phyloP scores from a whole-genome alignment of 1,140 invertebrate genomes.

The Bombus picipes region DNA sequence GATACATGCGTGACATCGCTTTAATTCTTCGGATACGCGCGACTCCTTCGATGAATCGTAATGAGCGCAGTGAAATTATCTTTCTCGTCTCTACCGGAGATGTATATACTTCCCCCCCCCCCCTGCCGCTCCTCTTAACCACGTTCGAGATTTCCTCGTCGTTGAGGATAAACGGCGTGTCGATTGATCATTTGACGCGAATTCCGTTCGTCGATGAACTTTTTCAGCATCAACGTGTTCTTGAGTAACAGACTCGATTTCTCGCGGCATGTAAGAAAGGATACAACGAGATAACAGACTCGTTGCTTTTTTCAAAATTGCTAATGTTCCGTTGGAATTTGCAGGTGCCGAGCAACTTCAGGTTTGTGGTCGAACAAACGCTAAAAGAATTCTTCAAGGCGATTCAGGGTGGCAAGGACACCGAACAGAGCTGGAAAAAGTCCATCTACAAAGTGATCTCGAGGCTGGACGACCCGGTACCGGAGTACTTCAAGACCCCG shows the following conservation, averaged over 20 bases:
- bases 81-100: constrained; percentile 5
- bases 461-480: constrained; percentile 98
- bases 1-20: constrained; percentile 44
- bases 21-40: constrained; percentile 42
- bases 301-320: neutral
- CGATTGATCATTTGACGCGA: constrained; percentile 2
- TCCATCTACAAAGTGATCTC: constrained; percentile 99
- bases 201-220: neutral
- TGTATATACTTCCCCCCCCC: too few species aligned
- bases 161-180: neutral
- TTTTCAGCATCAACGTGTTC: too few species aligned
- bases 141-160: too few species aligned
- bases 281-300: neutral
- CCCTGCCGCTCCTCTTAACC: too few species aligned
- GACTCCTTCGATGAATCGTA: constrained; percentile 40
- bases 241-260: neutral
- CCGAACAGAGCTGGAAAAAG: constrained; percentile 99
- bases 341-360: constrained; percentile 98
- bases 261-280: neutral
- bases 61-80: constrained; percentile 51
- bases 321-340: constrained; percentile 31
- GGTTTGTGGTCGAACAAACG: constrained; percentile 97
- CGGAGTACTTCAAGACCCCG: constrained; percentile 99
- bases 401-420: constrained; percentile 96
- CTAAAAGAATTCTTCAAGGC: constrained; percentile 99